A percentile compares a stretch with the other conserved stretches of the same genome.
These are phyloP conservation scores for Tetragonula carbonaria DNA, from an alignment of 2,888 invertebrate species.

Conservation along the genomic window DNA sequence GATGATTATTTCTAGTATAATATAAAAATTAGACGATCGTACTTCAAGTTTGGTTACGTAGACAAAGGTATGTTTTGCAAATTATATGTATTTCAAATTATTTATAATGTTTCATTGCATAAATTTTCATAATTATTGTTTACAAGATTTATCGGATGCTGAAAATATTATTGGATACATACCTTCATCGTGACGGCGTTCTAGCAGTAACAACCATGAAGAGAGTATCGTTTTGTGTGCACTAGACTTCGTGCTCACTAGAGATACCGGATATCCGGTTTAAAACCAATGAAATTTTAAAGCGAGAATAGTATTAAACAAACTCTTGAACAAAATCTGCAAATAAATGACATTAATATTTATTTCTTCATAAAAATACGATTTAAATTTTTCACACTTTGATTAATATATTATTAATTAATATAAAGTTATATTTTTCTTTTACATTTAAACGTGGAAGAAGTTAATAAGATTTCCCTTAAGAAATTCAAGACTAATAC, in stretches of 20 bases:
- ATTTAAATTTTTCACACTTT: neutral
- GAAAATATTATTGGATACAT: conserved; percentile 67
- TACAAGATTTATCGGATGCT: conserved; percentile 41
- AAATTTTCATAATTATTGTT: neutral
- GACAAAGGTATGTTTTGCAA: conserved; percentile 3
- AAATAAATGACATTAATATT: neutral
- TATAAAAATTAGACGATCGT: neutral
- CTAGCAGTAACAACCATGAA: conserved; percentile 68
- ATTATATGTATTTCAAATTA: conserved; percentile 19
- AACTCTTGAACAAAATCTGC: neutral
- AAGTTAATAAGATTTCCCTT: neutral
- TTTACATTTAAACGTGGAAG: neutral
- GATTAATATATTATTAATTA: neutral
- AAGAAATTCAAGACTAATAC: neutral
- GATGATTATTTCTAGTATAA: neutral
- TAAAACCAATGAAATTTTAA: conserved; percentile 39
- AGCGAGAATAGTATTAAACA: conserved; percentile 26
- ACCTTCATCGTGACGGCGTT: conserved; percentile 74
- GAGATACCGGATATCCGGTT: conserved; percentile 58
- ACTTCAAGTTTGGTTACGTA: neutral
- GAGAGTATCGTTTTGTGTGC: conserved; percentile 44
- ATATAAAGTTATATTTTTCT: neutral
- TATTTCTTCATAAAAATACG: neutral
- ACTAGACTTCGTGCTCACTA: conserved; percentile 44
- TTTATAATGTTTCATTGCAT: neutral